Percentiles rank a stretch among this genome's conserved stretches.
These are phyloP conservation scores for Cheumatopsyche charites DNA, from an alignment of 1,140 invertebrate genomes.

Conservation along the genomic window DNA sequence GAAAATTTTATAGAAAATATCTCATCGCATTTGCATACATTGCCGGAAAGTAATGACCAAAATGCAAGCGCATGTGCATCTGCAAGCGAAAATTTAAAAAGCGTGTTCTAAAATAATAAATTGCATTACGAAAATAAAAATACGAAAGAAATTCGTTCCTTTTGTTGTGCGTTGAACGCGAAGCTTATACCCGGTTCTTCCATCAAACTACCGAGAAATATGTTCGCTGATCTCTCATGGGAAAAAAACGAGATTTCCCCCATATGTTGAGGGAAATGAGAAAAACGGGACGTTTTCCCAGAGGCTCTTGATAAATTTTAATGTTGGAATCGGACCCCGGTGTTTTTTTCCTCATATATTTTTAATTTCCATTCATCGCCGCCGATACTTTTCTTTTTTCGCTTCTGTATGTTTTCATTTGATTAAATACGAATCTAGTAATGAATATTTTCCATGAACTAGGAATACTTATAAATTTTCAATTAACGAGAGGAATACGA, in stretches of 20 bases:
- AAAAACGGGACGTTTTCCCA: background rate
- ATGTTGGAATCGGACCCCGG: conserved; percentile 9
- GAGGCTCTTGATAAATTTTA: conserved; percentile 20
- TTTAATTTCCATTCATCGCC: background rate
- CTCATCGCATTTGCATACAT: background rate
- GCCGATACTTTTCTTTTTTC: no score
- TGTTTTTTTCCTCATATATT: background rate
- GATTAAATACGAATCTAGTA: no score
- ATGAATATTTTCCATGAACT: no score
- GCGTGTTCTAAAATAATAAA: no score
- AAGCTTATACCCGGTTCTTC: conserved; percentile 11
- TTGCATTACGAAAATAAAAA: no score
- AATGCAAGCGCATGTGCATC: conserved; percentile 1
- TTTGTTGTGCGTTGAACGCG: conserved; percentile 14
- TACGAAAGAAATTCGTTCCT: no score
- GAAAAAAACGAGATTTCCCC: conserved; percentile 15
- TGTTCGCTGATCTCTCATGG: background rate
- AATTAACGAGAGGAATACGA: no score
- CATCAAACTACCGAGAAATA: conserved; percentile 23
- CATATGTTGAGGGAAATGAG: background rate
- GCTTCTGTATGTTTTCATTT: no score
- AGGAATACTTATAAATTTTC: no score
- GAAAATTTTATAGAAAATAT: background rate
- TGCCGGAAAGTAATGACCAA: background rate
- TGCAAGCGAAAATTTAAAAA: no score